Conservation (phyloP, 2,888 invertebrate genomes). For the Tupiocoris notatus region DNA sequence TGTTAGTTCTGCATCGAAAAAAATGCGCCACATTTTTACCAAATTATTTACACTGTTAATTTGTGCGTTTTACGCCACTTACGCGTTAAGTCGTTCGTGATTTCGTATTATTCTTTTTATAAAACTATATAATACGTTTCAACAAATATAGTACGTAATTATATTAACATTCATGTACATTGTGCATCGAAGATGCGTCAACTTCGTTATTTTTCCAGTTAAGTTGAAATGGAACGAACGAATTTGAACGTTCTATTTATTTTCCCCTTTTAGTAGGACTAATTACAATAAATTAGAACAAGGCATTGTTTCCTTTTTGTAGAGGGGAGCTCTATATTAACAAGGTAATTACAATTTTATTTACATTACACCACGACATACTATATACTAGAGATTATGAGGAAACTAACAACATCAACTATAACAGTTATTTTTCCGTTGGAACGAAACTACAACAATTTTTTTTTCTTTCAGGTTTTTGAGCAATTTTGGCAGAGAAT, state of each 20-base stretch:
- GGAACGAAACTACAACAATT: background rate
- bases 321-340: background rate
- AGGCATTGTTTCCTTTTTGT: slow-evolving; percentile 24
- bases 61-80: slow-evolving; percentile 21
- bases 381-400: background rate
- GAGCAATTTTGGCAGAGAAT: background rate
- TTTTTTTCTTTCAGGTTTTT: no score
- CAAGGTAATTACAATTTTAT: background rate
- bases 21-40: no score
- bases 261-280: no score
- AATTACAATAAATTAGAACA: background rate
- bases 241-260: no score
- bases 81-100: slow-evolving; percentile 17
- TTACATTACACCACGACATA: background rate
- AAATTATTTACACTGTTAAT: background rate
- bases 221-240: no score
- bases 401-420: background rate
- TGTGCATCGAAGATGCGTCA: no score
- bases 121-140: slow-evolving; percentile 39
- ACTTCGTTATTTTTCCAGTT: no score
- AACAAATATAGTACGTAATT: slow-evolving; percentile 28
- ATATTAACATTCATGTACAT: slow-evolving; percentile 27
- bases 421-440: background rate
- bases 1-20: background rate
- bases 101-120: slow-evolving; percentile 15